A percentile compares a stretch with the other conserved stretches of the same genome.
These are phyloP conservation scores for Bombus confusus DNA, from an alignment of 1,140 invertebrate genomes.

Conservation along the genomic window DNA sequence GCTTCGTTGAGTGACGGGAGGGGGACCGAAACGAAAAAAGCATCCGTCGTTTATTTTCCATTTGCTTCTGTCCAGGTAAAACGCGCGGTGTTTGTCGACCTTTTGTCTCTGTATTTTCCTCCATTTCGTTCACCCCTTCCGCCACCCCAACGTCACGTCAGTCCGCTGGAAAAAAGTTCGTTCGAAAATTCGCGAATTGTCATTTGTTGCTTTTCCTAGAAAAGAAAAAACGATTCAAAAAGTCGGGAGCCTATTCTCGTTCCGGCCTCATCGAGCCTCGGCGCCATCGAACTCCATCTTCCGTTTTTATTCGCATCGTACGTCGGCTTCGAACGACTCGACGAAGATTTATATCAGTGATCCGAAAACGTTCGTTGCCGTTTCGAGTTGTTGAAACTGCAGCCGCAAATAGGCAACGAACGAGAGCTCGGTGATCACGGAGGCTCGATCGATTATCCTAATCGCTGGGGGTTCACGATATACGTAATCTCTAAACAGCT, in stretches of 20 bases:
- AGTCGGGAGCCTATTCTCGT: slow-evolving; percentile 16
- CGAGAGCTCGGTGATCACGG: not conserved
- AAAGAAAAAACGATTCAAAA: slow-evolving; percentile 36
- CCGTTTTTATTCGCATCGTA: not conserved
- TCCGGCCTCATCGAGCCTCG: not conserved
- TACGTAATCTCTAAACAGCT: slow-evolving; percentile 30
- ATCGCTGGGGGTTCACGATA: slow-evolving; percentile 16
- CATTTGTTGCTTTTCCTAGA: slow-evolving; percentile 14
- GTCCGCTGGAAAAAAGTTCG: slow-evolving; percentile 15
- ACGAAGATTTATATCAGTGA: not conserved
- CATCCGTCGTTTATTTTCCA: not conserved
- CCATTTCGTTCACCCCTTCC: not conserved
- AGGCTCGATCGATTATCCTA: slow-evolving; percentile 16
- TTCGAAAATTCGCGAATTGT: slow-evolving; percentile 17
- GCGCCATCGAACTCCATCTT: not conserved
- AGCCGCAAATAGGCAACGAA: not conserved
- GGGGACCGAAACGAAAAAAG: not conserved
- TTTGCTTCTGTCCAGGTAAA: not conserved
- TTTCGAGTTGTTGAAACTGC: not conserved
- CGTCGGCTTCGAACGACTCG: not conserved
- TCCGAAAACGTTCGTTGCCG: not conserved
- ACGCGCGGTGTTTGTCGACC: not conserved
- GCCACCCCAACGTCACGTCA: not conserved
- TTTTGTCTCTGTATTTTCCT: not conserved
- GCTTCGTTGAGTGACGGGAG: slow-evolving; percentile 1